Evolutionary conservation across 2,888 invertebrate genomes (phyloP).

Genomic region (Maniola hyperantus): DNA sequence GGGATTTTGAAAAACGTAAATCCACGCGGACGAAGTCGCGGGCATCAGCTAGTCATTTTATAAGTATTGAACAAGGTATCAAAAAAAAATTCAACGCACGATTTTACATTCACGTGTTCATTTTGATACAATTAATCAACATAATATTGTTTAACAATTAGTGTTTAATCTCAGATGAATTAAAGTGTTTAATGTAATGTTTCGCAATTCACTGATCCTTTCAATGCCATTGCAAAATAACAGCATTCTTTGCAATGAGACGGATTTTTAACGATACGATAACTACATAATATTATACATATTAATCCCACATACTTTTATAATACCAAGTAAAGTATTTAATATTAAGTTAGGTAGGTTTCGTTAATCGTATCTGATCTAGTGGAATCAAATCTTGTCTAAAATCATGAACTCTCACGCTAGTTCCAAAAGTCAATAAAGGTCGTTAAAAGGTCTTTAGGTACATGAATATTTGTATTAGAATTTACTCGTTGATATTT

Average conservation of each 20-base stretch:
- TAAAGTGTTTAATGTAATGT: not conserved
- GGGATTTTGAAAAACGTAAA: no score
- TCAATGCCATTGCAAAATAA: not conserved
- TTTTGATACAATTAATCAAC: no score
- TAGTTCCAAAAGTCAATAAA: conserved; percentile 25
- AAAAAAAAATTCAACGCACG: no score
- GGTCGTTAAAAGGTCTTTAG: conserved; percentile 31
- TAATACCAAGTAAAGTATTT: no score
- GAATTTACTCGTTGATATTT: conserved; percentile 1
- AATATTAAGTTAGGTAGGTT: not conserved
- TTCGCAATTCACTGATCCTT: not conserved
- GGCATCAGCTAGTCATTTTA: no score
- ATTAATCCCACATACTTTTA: no score
- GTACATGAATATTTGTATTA: conserved; percentile 5
- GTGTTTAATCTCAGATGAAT: no score
- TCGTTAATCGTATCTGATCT: conserved; percentile 26
- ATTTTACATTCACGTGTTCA: no score
- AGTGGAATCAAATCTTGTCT: conserved; percentile 26
- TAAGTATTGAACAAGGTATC: no score
- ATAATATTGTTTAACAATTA: no score
- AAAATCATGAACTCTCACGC: conserved; percentile 30
- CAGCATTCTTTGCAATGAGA: conserved; percentile 5
- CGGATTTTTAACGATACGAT: not conserved
- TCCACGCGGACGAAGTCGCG: no score
- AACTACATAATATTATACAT: not conserved